Base-by-base conservation (phyloP, 2,888 invertebrate genomes). In the Mythimna ferrago region DNA sequence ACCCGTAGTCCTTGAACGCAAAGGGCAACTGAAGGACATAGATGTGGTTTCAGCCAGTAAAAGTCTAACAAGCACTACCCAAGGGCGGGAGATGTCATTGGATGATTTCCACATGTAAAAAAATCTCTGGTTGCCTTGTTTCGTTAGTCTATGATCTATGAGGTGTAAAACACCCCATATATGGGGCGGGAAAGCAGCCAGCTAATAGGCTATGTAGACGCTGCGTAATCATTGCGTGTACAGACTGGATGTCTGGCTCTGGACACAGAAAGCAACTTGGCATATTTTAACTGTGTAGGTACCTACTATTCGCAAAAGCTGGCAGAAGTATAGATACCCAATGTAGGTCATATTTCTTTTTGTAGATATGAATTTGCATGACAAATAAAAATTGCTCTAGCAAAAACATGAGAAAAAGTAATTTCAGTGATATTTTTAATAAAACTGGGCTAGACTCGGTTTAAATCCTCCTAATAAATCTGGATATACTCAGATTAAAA, bases 241-340 rank as follows among this genome's bases (percentile, higher is more conserved):
- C 54, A 61, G 73, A 63, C 57, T 32, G 53, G 63, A 32, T 32
- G 71, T 73, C 72, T 71, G 21, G 63, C 21, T 58, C n/a, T 26
- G 6, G 6, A 14, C 19, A 61, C 44, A 14, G 32, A 61, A 21
- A 71, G 41, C 7, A 41, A 51, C 7, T 71, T 53, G 51, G 19
- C 57, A 32, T 11, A 14, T 21, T 19, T 58, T 48, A 32, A 48
- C 48, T 51, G 21, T 21, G 10, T 26, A 26, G 26, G 26, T 63
- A 48, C 26, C 7, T 19, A 51, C 35, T 2, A 53, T 53, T 64
- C 35, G 35, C n/a, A 9, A 57, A n/a, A 21, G 35, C 5, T 58
- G 38, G 26, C 19, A 38, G 14, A 21, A 56, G 6, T 53, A 14
- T 70, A 48, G 16, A 41, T 21, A 16, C 14, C 9, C 3, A 32